Conservation (phyloP, 1,140 invertebrate genomes). For the Apolygus lucorum region DNA sequence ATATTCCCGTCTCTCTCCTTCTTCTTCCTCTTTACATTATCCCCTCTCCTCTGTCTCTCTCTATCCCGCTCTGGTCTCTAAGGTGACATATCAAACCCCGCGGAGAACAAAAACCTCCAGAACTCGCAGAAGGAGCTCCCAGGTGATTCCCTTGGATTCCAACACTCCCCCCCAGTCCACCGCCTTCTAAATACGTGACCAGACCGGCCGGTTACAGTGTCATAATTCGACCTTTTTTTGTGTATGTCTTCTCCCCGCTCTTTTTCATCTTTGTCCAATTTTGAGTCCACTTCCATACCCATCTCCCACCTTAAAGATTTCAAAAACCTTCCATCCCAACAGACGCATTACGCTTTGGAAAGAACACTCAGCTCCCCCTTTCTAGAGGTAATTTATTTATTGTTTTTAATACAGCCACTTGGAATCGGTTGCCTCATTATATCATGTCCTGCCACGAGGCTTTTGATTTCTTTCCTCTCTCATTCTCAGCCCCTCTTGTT, state of each 20-base stretch:
- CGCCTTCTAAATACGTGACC: neutral
- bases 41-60: too few relatives aligned
- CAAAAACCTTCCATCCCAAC: neutral
- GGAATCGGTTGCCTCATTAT: neutral
- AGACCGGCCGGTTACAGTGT: neutral
- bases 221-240: neutral
- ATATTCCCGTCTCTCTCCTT: too few relatives aligned
- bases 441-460: neutral
- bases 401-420: neutral
- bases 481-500: neutral
- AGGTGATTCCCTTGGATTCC: neutral
- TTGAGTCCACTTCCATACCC: too few relatives aligned
- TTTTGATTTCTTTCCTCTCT: neutral
- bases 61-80: too few relatives aligned
- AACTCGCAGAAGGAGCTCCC: neutral
- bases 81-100: neutral
- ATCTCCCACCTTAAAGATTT: too few relatives aligned
- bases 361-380: neutral
- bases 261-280: neutral
- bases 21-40: too few relatives aligned
- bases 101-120: neutral
- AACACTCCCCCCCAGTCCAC: neutral
- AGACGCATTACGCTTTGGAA: neutral
- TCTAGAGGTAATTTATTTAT: neutral
- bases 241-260: neutral